phyloP scores from a whole-genome alignment of 2,888 invertebrate genomes.

The Napeogenes inachia region DNA sequence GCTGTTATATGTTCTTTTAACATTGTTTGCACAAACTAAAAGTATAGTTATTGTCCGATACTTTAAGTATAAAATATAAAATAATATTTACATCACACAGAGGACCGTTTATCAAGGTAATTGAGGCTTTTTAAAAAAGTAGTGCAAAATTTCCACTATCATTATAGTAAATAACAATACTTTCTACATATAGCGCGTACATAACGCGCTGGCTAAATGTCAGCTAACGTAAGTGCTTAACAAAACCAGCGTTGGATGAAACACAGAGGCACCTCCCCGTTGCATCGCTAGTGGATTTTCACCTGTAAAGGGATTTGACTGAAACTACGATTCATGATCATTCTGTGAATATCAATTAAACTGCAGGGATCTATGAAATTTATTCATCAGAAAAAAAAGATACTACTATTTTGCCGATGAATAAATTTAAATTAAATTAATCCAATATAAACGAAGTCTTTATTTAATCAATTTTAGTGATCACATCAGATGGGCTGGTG shows the following conservation, averaged over 20 bases:
- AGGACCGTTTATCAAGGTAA: neutral
- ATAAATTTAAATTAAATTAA: no score
- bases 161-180: neutral
- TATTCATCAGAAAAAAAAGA: no score
- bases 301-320: conserved; percentile 48
- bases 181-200: conserved; percentile 50
- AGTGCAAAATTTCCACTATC: conserved; percentile 8
- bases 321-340: conserved; percentile 11
- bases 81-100: neutral
- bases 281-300: conserved; percentile 75
- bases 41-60: neutral
- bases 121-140: neutral
- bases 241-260: conserved; percentile 55
- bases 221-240: conserved; percentile 55
- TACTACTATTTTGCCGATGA: no score
- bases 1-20: conserved; percentile 1
- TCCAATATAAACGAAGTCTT: no score
- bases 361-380: no score
- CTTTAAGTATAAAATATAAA: neutral
- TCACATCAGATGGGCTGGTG: no score
- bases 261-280: conserved; percentile 53
- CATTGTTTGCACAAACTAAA: neutral
- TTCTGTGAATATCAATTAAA: conserved; percentile 12
- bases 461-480: no score
- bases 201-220: conserved; percentile 61